phyloP scores from a whole-genome alignment of 2,888 invertebrate species.

The Biston stratarius region DNA sequence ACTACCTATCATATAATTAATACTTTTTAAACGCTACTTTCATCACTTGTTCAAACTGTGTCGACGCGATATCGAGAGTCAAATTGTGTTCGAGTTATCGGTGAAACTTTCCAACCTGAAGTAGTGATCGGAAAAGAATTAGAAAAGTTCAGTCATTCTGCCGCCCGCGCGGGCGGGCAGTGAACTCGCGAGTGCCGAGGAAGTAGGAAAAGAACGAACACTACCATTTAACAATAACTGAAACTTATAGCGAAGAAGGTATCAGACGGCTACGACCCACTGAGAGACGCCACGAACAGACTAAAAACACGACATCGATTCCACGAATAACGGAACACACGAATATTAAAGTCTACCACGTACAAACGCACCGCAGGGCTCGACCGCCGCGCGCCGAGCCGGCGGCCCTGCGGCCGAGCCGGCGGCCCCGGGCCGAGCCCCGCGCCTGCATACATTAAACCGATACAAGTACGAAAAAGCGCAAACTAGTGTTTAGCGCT shows the following conservation, averaged over 20 bases:
- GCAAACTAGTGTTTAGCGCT: constrained; percentile 51
- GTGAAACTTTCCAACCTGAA: not conserved
- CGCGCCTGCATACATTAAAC: constrained; percentile 40
- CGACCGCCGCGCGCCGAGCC: too few relatives aligned
- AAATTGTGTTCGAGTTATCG: too few relatives aligned
- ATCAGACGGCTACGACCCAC: not conserved
- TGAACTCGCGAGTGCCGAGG: too few relatives aligned
- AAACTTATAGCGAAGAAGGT: not conserved
- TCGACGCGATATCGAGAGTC: too few relatives aligned
- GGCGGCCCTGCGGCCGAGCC: too few relatives aligned
- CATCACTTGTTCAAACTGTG: not conserved
- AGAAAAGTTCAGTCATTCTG: too few relatives aligned
- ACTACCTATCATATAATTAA: not conserved
- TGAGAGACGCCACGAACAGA: constrained; percentile 29
- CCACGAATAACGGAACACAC: constrained; percentile 50
- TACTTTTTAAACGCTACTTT: not conserved
- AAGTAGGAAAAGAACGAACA: not conserved
- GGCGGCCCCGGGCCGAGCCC: not conserved
- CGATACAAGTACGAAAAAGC: constrained; percentile 49
- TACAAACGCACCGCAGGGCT: not conserved
- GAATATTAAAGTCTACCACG: constrained; percentile 48
- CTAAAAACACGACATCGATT: constrained; percentile 55
- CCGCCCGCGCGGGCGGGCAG: too few relatives aligned
- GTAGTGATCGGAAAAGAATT: not conserved
- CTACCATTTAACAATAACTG: not conserved